Evolutionary conservation across 37 sponge, comb jelly and placozoan species (phyloP).

Genomic region (Aphrocallistes beatrix): DNA sequence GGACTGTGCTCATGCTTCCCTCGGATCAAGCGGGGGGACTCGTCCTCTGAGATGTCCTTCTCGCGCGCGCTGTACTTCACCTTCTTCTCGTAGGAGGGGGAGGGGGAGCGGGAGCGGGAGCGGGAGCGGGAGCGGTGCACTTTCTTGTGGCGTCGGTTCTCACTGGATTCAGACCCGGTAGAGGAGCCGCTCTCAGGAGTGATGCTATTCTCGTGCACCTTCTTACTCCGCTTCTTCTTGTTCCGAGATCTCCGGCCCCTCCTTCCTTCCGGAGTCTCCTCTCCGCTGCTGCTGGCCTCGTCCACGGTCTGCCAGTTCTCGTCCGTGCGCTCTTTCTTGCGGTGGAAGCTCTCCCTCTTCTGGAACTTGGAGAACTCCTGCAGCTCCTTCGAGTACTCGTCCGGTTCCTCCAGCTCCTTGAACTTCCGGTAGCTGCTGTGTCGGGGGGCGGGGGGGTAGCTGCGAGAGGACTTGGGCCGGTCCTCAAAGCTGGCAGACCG

Average conservation of each 20-base stretch:
- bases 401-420: not conserved
- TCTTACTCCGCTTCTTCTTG: constrained; percentile 18
- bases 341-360: not conserved
- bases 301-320: constrained; percentile 4
- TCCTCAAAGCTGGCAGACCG: not conserved
- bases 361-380: not conserved
- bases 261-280: not conserved
- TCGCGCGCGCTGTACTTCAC: not conserved
- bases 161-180: not conserved
- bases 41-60: not conserved
- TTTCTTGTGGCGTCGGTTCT: not conserved
- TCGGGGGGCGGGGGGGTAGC: not conserved
- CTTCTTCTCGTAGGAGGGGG: not conserved
- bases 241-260: not conserved
- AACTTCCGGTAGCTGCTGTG: not conserved
- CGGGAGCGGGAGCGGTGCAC: not conserved
- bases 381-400: not conserved
- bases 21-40: not conserved
- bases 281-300: constrained; percentile 23
- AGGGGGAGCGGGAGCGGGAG: not conserved
- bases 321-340: not conserved
- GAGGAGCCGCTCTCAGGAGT: constrained; percentile 2
- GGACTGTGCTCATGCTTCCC: not conserved
- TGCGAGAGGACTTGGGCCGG: not conserved
- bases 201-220: not conserved